A percentile compares a stretch with the other conserved stretches of the same genome.
Evolutionary conservation across 2,113 vertebrate species (phyloP).

Genomic region (Parus major): DNA sequence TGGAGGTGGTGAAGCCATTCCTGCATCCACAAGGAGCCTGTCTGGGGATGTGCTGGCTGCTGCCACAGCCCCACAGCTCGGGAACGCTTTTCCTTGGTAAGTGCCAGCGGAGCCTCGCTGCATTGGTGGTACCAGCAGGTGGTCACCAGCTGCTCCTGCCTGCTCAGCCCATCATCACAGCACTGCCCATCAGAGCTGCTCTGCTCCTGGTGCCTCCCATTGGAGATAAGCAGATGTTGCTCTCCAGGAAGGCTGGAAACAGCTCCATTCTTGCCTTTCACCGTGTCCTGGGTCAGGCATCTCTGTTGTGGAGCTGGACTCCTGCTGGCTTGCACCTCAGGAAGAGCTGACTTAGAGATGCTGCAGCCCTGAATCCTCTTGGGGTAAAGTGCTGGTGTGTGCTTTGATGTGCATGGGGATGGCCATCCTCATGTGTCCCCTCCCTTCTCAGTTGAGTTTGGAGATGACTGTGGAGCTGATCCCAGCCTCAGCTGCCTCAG

Average conservation of each 20-base stretch:
- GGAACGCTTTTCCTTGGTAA: fast-evolving
- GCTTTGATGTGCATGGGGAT: not conserved
- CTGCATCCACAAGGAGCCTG: not conserved
- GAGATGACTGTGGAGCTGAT: not conserved
- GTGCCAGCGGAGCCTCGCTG: not conserved
- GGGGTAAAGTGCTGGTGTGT: not conserved
- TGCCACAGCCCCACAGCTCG: fast-evolving
- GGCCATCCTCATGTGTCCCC: fast-evolving
- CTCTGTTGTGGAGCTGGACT: not conserved
- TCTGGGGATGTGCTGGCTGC: not conserved
- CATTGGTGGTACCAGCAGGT: not conserved
- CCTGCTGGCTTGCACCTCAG: fast-evolving
- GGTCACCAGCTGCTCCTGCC: slow-evolving; percentile 25
- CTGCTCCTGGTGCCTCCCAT: fast-evolving
- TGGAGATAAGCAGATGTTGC: slow-evolving; percentile 2
- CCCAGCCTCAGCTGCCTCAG: not conserved
- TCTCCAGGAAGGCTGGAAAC: not conserved
- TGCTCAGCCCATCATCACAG: not conserved
- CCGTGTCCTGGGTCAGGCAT: not conserved
- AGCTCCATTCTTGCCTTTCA: fast-evolving
- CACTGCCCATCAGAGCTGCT: not conserved
- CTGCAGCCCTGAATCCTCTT: not conserved
- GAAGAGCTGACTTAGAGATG: not conserved
- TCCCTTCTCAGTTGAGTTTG: not conserved
- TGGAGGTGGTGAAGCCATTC: not conserved